phyloP scores from a whole-genome alignment of 2,113 vertebrate species.

The Chrysemys picta region DNA sequence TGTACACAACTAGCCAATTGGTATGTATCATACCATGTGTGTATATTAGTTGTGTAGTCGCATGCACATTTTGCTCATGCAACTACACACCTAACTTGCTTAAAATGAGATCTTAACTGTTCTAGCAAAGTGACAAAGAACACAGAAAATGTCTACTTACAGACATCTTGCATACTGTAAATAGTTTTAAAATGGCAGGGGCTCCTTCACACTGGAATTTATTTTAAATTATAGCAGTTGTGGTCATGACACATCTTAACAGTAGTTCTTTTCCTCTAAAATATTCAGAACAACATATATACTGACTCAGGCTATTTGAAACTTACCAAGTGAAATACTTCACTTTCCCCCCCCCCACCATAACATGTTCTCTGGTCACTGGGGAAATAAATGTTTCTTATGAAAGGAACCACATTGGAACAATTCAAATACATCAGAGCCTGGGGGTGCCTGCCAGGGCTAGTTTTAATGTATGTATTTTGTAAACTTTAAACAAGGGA shows the following conservation, averaged over 20 bases:
- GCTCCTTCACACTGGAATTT: conserved; percentile 49
- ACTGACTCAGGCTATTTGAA: conserved; percentile 71
- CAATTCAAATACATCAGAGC: conserved; percentile 55
- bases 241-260: conserved; percentile 45
- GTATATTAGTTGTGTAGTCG: not conserved
- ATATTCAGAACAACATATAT: conserved; percentile 72
- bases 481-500: conserved; percentile 41
- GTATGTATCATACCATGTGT: not conserved
- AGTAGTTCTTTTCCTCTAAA: conserved; percentile 62
- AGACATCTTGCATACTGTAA: conserved; percentile 41
- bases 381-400: conserved; percentile 60
- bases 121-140: conserved; percentile 16
- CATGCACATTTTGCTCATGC: not conserved
- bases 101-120: not conserved
- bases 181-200: conserved; percentile 31
- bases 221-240: conserved; percentile 65
- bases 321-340: conserved; percentile 68
- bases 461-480: conserved; percentile 44
- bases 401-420: conserved; percentile 62
- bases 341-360: conserved; percentile 28
- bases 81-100: not conserved
- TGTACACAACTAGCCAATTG: not conserved
- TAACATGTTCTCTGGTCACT: conserved; percentile 53
- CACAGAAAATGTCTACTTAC: conserved; percentile 21
- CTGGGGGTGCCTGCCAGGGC: conserved; percentile 36